Evolutionary conservation across 2,797 vertebrate species (phyloP), one percentile per base, ranked within the genome.

Genomic region (Macropus fuliginosus): DNA sequence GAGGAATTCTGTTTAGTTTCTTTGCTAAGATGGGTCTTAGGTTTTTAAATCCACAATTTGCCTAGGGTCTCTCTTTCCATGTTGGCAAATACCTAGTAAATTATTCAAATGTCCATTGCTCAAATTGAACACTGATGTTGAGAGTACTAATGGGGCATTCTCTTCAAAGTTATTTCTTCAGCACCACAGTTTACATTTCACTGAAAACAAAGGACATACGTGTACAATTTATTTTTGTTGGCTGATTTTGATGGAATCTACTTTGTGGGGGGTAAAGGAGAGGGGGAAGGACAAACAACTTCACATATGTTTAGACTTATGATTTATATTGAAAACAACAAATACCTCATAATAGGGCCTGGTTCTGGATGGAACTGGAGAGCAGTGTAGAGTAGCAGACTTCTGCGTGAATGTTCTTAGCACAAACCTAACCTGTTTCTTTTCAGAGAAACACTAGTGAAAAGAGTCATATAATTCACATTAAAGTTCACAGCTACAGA

Each of bases 41-140:
- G 40, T 28, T 87, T 46, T 87, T 46, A 87, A 87, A 50, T 87
- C 40, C 24, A 87, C 40, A 87, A 50, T 87, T 87, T 87, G 74
- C 74, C 74, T 50, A 27, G 9, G 74, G 94, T 96, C 56, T 91
- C 97, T 93, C 98, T 98, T 96, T 96, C 94, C 93, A 95, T 95
- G 94, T 98, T 98, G 96, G 97, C 0, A 96, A 91, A 98, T 96
- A 97, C 98, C 98, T 98, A 98, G 97, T 98, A 98, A 98, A 98
- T 93, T 56, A 96, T 94, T 98, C 96, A 97, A 98, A 97, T 97
- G 97, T 96, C 97, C 91, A 52, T 97, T 74, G 97, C 95, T 96
- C 96, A 98, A 98, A 98, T 98, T 98, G 98, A 98, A 98, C 93
- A 97, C 98, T 96, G 98, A 98, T 98, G 98, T 98, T 97, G 57